These are phyloP conservation scores for Eurytoma californica DNA, from an alignment of 2,888 invertebrate genomes.

Conservation along the genomic window DNA sequence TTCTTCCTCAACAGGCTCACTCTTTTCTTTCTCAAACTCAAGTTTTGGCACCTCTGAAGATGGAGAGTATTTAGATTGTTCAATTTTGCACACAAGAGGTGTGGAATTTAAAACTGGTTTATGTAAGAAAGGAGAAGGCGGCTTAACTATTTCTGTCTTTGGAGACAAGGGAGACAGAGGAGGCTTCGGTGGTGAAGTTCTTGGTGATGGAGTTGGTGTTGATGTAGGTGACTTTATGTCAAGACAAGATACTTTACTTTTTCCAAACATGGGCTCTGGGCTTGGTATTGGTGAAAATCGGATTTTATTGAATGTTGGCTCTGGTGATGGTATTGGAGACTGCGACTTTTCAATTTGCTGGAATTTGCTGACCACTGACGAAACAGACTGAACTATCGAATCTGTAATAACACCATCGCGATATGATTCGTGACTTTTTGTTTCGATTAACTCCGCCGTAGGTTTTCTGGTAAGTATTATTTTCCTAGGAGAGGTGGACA, in stretches of 20 bases:
- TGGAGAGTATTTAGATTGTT: constrained; percentile 22
- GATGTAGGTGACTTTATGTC: constrained; percentile 68
- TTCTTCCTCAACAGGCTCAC: constrained; percentile 56
- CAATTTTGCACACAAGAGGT: constrained; percentile 55
- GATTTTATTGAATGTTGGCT: constrained; percentile 66
- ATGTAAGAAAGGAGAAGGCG: constrained; percentile 58
- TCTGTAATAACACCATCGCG: constrained; percentile 70
- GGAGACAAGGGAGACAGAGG: constrained; percentile 64
- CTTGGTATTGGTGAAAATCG: constrained; percentile 70
- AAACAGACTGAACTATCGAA: constrained; percentile 70
- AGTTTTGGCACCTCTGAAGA: constrained; percentile 55
- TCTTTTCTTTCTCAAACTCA: constrained; percentile 57
- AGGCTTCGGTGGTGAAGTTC: constrained; percentile 63
- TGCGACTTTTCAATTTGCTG: constrained; percentile 70
- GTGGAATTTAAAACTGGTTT: constrained; percentile 59
- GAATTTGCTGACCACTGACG: constrained; percentile 73
- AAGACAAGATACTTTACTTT: constrained; percentile 60
- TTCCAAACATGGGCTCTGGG: constrained; percentile 66
- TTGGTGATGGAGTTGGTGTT: constrained; percentile 67
- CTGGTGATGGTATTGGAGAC: constrained; percentile 69
- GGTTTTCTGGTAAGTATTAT: constrained; percentile 62
- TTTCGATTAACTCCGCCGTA: constrained; percentile 67
- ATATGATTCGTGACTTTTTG: constrained; percentile 61
- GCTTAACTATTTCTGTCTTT: constrained; percentile 58
- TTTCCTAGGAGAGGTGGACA: constrained; percentile 71